phyloP scores from a whole-genome alignment of 2,113 vertebrate genomes.

The Notarius lentiginosus region DNA sequence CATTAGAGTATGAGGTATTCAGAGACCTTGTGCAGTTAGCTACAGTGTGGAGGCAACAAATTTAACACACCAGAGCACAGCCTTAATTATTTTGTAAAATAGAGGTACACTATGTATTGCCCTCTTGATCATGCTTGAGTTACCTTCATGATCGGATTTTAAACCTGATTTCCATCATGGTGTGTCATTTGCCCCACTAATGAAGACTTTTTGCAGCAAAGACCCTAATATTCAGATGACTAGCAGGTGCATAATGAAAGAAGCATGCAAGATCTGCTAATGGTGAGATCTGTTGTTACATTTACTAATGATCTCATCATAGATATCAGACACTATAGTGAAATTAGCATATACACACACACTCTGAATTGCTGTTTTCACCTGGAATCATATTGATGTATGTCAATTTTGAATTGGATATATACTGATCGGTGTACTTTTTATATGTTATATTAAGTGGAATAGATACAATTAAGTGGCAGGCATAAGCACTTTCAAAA shows the following conservation, averaged over 20 bases:
- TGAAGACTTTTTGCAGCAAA: conserved; percentile 53
- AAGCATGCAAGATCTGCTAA: neutral
- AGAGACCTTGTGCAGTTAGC: conserved; percentile 32
- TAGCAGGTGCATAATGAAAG: conserved; percentile 11
- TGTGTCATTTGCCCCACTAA: conserved; percentile 66
- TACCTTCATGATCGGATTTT: conserved; percentile 67
- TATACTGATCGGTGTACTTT: neutral
- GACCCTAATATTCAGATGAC: conserved; percentile 48
- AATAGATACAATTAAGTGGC: conserved; percentile 20
- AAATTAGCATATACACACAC: conserved; percentile 15
- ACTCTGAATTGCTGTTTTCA: neutral
- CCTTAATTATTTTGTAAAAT: conserved; percentile 68
- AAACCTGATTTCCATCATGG: conserved; percentile 60
- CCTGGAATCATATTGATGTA: neutral
- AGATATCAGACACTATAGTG: neutral
- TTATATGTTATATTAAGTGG: conserved; percentile 33
- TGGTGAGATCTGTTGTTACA: conserved; percentile 10
- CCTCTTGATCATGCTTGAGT: conserved; percentile 60
- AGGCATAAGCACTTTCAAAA: conserved; percentile 20
- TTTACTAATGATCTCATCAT: conserved; percentile 30
- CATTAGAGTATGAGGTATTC: neutral
- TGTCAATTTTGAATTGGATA: neutral
- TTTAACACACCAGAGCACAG: conserved; percentile 50
- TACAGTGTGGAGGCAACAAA: conserved; percentile 38
- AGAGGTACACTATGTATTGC: conserved; percentile 52